Evolutionary conservation across 2,888 invertebrate genomes (phyloP).

Genomic region (Erannis defoliaria): DNA sequence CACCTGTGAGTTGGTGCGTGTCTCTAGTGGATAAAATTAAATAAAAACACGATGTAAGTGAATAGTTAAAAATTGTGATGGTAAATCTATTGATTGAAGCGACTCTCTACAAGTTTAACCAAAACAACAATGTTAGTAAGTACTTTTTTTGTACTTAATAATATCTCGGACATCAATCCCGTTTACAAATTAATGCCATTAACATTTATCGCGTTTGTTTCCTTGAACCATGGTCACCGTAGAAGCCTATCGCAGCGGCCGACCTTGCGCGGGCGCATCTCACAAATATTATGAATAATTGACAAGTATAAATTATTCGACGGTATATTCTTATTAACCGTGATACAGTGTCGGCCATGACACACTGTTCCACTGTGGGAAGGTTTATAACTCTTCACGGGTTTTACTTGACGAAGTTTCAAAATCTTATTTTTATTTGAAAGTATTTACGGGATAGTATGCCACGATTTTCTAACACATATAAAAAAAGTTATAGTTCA

Average conservation of each 20-base stretch:
- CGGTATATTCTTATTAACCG: slow-evolving; percentile 33
- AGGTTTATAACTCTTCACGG: slow-evolving; percentile 26
- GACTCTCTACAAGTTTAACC: too few relatives aligned
- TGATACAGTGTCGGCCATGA: slow-evolving; percentile 42
- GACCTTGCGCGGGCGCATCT: slow-evolving; percentile 56
- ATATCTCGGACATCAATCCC: too few relatives aligned
- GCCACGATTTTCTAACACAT: too few relatives aligned
- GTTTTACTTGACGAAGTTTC: slow-evolving; percentile 4
- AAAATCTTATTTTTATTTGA: not conserved
- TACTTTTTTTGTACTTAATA: too few relatives aligned
- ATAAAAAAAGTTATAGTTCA: too few relatives aligned
- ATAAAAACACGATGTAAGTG: too few relatives aligned
- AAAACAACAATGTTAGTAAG: too few relatives aligned
- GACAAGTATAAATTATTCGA: slow-evolving; percentile 43
- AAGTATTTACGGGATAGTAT: too few relatives aligned
- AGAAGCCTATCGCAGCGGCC: slow-evolving; percentile 33
- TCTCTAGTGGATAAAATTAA: too few relatives aligned
- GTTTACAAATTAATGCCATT: not conserved
- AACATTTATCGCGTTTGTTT: not conserved
- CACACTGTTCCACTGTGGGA: slow-evolving; percentile 38
- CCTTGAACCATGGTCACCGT: slow-evolving; percentile 17
- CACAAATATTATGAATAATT: slow-evolving; percentile 51
- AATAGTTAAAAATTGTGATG: too few relatives aligned
- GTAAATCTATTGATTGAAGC: too few relatives aligned
- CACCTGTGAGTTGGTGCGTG: too few relatives aligned